Percentiles rank a stretch among this genome's conserved stretches.
phyloP scores from a whole-genome alignment of 1,140 invertebrate genomes.

The Cecropterus lyciades region DNA sequence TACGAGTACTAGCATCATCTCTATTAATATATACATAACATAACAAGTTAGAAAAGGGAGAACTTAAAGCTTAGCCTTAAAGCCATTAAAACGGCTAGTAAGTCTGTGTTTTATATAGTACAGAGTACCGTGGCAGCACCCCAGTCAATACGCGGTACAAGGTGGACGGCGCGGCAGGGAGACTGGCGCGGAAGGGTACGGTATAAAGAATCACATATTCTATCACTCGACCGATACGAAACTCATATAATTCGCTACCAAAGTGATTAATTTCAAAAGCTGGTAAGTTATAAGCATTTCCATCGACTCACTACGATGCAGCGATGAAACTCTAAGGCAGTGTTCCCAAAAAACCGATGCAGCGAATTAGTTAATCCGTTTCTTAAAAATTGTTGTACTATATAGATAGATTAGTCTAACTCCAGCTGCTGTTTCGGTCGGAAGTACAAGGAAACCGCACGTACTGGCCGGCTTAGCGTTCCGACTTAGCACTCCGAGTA shows the following conservation, averaged over 20 bases:
- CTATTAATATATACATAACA: no score
- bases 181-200: neutral
- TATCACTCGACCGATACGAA: slow-evolving; percentile 35
- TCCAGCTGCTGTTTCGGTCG: no score
- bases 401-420: no score
- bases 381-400: no score
- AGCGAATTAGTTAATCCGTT: no score
- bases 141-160: neutral
- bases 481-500: neutral
- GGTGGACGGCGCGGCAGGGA: slow-evolving; percentile 1
- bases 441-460: no score
- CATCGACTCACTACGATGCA: neutral
- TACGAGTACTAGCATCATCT: no score
- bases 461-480: no score
- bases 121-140: no score
- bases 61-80: no score
- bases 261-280: slow-evolving; percentile 10
- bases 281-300: neutral
- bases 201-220: slow-evolving; percentile 23
- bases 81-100: no score
- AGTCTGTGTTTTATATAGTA: neutral
- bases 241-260: slow-evolving; percentile 36
- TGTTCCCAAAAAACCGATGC: slow-evolving; percentile 22
- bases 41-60: no score
- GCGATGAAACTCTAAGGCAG: neutral